These are phyloP conservation scores for Eupithecia subumbrata DNA, from an alignment of 2,888 invertebrate species.

Conservation along the genomic window DNA sequence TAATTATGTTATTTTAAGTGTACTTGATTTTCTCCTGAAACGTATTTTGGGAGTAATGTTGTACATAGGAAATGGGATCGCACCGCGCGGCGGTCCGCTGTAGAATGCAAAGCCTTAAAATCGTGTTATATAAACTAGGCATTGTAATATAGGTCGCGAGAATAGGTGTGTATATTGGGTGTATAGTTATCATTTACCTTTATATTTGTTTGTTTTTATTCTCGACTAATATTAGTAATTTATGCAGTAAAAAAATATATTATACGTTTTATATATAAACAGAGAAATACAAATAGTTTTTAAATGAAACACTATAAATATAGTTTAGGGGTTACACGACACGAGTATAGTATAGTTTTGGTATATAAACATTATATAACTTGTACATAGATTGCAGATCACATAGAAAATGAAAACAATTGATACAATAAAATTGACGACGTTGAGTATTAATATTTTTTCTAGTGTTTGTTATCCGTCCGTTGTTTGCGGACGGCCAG, in stretches of 20 bases:
- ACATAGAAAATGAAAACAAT: constrained; percentile 74
- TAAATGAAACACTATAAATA: constrained; percentile 78
- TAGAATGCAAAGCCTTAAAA: constrained; percentile 79
- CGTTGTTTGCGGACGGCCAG: constrained; percentile 9
- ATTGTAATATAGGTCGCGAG: constrained; percentile 76
- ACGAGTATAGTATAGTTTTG: constrained; percentile 82
- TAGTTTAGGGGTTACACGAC: constrained; percentile 80
- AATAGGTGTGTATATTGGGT: constrained; percentile 82
- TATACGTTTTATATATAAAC: constrained; percentile 74
- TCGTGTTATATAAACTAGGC: constrained; percentile 65
- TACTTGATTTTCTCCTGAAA: constrained; percentile 67
- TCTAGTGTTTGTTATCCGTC: constrained; percentile 40
- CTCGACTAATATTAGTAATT: constrained; percentile 81
- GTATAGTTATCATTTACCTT: constrained; percentile 79
- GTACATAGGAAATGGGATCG: constrained; percentile 55
- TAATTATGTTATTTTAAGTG: constrained; percentile 73
- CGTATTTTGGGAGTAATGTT: constrained; percentile 52
- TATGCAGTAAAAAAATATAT: constrained; percentile 78
- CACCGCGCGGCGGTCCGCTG: constrained; percentile 39
- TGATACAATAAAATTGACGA: constrained; percentile 74
- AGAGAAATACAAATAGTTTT: constrained; percentile 82
- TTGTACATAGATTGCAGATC: constrained; percentile 79
- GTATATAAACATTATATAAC: constrained; percentile 80
- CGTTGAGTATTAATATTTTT: constrained; percentile 40
- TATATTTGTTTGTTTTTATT: constrained; percentile 69